Conservation (phyloP, 2,113 vertebrate species). For the Hiodon tergisus region DNA sequence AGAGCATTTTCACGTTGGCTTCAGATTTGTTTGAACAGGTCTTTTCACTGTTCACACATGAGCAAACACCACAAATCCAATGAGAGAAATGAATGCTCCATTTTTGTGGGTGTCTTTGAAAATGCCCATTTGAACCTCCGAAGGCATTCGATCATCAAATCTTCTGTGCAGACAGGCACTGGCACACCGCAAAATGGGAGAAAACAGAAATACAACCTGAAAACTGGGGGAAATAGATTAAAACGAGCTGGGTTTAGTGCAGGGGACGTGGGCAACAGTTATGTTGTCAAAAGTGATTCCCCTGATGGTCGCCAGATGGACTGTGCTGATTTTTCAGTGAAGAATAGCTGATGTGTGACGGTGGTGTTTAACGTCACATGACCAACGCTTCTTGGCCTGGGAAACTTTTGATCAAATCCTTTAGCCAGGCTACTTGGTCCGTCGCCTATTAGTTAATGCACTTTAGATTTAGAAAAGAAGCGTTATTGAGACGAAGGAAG, state of each 20-base stretch:
- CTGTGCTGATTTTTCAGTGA: neutral
- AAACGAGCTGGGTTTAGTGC: conserved; percentile 21
- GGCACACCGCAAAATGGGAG: conserved; percentile 22
- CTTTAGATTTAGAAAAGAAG: too few species aligned
- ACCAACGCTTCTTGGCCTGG: too few species aligned
- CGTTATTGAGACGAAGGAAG: neutral
- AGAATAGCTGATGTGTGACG: neutral
- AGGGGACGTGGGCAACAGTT: conserved; percentile 41
- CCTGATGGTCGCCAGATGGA: conserved; percentile 54
- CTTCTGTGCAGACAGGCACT: conserved; percentile 46
- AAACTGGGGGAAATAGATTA: conserved; percentile 11
- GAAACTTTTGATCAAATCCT: neutral
- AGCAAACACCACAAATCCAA: neutral
- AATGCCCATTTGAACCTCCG: conserved; percentile 24
- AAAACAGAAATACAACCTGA: conserved; percentile 11
- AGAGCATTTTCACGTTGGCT: too few species aligned
- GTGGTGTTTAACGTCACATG: neutral
- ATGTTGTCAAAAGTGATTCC: conserved; percentile 37
- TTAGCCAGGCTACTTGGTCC: neutral
- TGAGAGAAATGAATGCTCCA: neutral
- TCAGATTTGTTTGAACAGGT: too few species aligned
- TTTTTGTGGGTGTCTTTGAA: neutral
- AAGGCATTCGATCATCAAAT: conserved; percentile 31
- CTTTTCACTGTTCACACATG: conserved; percentile 15
- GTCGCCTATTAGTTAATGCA: neutral